Evolutionary conservation across 2,797 vertebrate genomes (phyloP), one percentile per base, ranked within the genome.

Genomic region (Avahi laniger): DNA sequence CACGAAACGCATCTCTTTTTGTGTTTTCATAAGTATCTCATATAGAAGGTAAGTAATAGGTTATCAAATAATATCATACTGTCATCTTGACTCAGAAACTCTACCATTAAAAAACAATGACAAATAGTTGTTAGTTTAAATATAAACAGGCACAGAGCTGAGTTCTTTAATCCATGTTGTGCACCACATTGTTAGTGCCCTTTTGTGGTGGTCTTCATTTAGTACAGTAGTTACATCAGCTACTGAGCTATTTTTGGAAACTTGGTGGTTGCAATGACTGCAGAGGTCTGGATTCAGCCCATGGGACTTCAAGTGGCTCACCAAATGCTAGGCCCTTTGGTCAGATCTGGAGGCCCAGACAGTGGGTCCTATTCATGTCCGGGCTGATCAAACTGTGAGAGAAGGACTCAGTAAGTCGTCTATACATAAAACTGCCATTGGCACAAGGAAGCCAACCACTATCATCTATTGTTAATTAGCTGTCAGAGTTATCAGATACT

Each of bases 111-210:
- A 35, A 43, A 26, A 46, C 7, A 13, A 50, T 72, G 14, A 7
- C 14, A 70, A 35, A 38, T 41, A n/a, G 15, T 72, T 41, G 57
- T 28, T 72, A 72, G 41, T 78, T 63, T 67, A 46, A 75, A 20
- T 86, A 33, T 78, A 46, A 78, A 52, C 2, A 10, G 18, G 7
- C 33, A 73, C 4, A 28, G 6, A n/a, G 41, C 43, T 69, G 13
- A 35, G 4, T 72, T 72, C 65, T 38, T 86, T 46, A 50, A 35
- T 15, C 50, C 46, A 54, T 17, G 13, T 3, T 18, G 17, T 5
- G 0, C 0, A 2, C n/a, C 13, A 38, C 13, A 35, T 48, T 9
- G 24, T 8, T 52, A 18, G 7, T 14, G 52, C 9, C 38, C 14
- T 35, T 80, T 78, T 50, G 20, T 61, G 13, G 4, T 15, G 46